Base-by-base conservation (phyloP, 2,888 invertebrate species). In the Julus scanicus region DNA sequence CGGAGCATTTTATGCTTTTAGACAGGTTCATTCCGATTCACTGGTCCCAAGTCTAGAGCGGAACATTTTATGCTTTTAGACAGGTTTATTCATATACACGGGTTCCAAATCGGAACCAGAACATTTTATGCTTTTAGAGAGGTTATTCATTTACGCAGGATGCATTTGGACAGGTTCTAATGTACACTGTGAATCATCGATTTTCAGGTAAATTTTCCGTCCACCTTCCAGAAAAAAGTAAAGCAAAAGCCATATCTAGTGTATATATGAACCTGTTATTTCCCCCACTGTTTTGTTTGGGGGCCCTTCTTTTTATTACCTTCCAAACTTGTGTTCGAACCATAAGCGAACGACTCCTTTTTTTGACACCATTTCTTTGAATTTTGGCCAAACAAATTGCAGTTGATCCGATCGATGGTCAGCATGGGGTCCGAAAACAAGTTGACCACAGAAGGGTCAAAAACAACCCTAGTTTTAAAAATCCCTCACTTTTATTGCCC, bases 281-380 rank as follows among this genome's bases (percentile, higher is more conserved):
- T n/a, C n/a, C n/a, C n/a, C n/a, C n/a, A n/a, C n/a, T n/a, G n/a
- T n/a, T n/a, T n/a, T 5, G 29, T 29, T 53, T 71, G n/a, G n/a
- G n/a, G 29, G 20, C 29, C 71, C 71, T 71, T 20, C 29, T n/a
- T 71, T 71, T 71, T 71, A 71, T 29, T 29, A 29, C 71, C 29
- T 29, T 71, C 71, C 44, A 3, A 29, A 6, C 71, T 29, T 71
- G 20, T 71, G 71, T 71, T 71, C n/a, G 5, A 20, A 8, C 20
- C 71, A 29, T 71, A 29, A 71, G 71, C 20, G n/a, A 71, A 9
- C 9, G 20, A 29, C 20, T 29, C 17, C 71, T 20, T 29, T 71
- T 71, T 11, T 71, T 71, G 71, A 71, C 71, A 71, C 71, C 71
- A 29, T 71, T 71, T 71, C 71, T 71, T 71, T 71, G 71, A 71